phyloP scores from a whole-genome alignment of 2,888 invertebrate species.

The Sthenelais limicola region DNA sequence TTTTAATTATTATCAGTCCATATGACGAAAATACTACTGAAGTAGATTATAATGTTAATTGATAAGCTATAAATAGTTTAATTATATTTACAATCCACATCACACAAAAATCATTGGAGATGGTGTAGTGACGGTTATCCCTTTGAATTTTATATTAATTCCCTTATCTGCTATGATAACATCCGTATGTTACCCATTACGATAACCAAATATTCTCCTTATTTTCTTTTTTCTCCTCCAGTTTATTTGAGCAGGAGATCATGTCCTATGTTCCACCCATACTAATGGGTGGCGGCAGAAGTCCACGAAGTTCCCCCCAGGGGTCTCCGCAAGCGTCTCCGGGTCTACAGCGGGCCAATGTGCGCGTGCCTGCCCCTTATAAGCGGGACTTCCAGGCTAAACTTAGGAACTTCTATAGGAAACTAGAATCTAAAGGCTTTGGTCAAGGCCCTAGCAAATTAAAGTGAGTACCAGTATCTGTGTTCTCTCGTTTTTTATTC shows the following conservation, averaged over 20 bases:
- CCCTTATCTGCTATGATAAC: too few relatives aligned
- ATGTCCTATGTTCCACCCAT: slow-evolving; percentile 89
- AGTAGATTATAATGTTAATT: not conserved
- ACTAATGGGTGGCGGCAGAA: slow-evolving; percentile 60
- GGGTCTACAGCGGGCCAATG: slow-evolving; percentile 76
- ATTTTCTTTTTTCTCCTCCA: slow-evolving; percentile 75
- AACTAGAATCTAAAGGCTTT: slow-evolving; percentile 95
- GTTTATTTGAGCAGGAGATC: slow-evolving; percentile 98
- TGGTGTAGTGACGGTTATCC: too few relatives aligned
- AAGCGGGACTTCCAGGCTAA: slow-evolving; percentile 96
- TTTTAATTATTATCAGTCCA: too few relatives aligned
- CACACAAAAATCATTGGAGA: too few relatives aligned
- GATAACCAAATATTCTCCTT: too few relatives aligned
- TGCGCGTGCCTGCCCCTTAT: slow-evolving; percentile 90
- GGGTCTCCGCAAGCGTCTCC: slow-evolving; percentile 85
- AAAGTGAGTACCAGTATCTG: slow-evolving; percentile 88
- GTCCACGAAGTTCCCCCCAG: slow-evolving; percentile 78
- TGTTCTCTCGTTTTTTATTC: too few relatives aligned
- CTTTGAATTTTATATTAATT: too few relatives aligned
- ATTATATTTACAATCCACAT: too few relatives aligned
- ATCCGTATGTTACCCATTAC: too few relatives aligned
- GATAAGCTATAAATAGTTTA: too few relatives aligned
- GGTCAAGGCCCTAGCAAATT: slow-evolving; percentile 97
- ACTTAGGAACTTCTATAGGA: slow-evolving; percentile 92
- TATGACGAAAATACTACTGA: too few relatives aligned